These are phyloP conservation scores for Habrosyne pyritoides DNA, from an alignment of 2,888 invertebrate genomes.

Conservation along the genomic window DNA sequence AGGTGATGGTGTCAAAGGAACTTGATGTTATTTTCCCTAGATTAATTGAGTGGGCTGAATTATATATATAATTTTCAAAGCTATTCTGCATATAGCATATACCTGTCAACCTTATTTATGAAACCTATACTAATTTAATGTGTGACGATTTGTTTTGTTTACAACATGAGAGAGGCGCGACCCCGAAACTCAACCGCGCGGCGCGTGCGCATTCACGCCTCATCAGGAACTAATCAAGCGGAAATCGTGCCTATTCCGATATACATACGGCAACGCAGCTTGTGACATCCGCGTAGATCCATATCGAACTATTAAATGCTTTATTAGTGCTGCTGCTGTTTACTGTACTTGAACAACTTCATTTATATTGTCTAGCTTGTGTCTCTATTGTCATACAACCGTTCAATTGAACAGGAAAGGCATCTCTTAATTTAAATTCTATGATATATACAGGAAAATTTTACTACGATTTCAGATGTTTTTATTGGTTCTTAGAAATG, in stretches of 20 bases:
- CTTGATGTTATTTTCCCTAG: background rate
- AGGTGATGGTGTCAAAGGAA: no score
- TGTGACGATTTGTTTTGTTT: conserved; percentile 32
- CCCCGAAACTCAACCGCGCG: conserved; percentile 58
- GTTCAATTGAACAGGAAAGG: background rate
- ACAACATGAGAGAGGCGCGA: conserved; percentile 31
- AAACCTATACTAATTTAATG: background rate
- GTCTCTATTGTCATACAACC: background rate
- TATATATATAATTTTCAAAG: no score
- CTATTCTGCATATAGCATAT: no score
- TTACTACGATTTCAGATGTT: background rate
- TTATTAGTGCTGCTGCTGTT: background rate
- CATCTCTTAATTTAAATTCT: background rate
- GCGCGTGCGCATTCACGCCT: conserved; percentile 44
- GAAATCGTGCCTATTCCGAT: conserved; percentile 44
- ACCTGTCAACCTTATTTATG: no score
- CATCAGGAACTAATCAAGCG: conserved; percentile 55
- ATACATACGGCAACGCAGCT: conserved; percentile 2
- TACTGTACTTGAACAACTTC: background rate
- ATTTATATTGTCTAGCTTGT: background rate
- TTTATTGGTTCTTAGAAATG: conserved; percentile 3
- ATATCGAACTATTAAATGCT: conserved; percentile 1
- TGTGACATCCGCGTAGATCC: conserved; percentile 8
- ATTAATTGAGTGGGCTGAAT: no score
- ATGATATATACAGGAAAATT: background rate